These are phyloP conservation scores for Dunckerocampus dactyliophorus DNA, from an alignment of 2,113 vertebrate species.

Conservation along the genomic window DNA sequence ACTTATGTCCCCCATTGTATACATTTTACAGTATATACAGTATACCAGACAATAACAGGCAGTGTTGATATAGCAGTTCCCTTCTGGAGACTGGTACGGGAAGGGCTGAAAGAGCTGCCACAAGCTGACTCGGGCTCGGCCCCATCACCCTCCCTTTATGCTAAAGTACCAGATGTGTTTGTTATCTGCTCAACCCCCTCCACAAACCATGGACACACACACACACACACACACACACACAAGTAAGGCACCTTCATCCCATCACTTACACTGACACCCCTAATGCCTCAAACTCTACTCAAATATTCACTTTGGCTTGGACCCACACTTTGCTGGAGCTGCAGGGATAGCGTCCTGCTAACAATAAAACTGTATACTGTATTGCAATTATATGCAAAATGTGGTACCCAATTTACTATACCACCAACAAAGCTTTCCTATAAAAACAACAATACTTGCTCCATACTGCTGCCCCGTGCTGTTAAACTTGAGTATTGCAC, in stretches of 20 bases:
- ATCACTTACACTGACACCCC: conserved; percentile 45
- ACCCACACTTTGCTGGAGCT: conserved; percentile 11
- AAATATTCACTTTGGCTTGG: conserved; percentile 55
- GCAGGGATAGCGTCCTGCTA: no score
- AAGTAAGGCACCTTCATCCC: conserved; percentile 24
- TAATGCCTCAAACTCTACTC: conserved; percentile 61
- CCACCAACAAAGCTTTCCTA: background rate
- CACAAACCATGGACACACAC: conserved; percentile 6
- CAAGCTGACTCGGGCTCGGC: conserved; percentile 77
- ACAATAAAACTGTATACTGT: background rate
- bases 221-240: conserved; percentile 24
- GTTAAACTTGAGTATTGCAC: no score
- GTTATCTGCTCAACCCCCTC: conserved; percentile 51
- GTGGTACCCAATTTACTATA: conserved; percentile 3
- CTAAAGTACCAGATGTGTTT: conserved; percentile 80
- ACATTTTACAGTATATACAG: no score
- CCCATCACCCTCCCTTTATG: conserved; percentile 16
- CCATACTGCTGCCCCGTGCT: no score
- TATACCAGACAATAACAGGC: no score
- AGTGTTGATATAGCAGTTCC: conserved; percentile 74
- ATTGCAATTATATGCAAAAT: background rate
- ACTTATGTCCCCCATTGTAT: no score
- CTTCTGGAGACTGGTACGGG: conserved; percentile 90
- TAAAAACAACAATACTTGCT: background rate
- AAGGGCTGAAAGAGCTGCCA: conserved; percentile 70